These are phyloP conservation scores for Phrynocephalus versicolor DNA, from an alignment of 2,113 vertebrate species.

Conservation along the genomic window DNA sequence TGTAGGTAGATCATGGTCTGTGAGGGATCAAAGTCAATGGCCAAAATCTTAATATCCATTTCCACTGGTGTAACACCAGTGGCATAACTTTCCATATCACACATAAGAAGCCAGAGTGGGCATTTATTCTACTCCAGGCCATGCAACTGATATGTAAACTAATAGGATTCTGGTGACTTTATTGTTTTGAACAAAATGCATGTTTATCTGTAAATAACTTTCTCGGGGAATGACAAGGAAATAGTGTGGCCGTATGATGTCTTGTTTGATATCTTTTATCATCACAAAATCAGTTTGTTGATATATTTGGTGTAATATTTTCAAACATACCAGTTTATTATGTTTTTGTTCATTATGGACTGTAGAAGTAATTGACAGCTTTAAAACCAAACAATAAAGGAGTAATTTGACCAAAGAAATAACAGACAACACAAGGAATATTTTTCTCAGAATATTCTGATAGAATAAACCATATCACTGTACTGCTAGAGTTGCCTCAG, in stretches of 20 bases:
- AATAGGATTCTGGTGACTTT: background rate
- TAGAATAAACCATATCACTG: background rate
- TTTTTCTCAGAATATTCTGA: background rate
- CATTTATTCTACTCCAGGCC: too few species aligned
- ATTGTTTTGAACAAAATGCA: background rate
- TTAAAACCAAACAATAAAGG: background rate
- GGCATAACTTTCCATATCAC: too few species aligned
- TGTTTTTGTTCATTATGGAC: background rate
- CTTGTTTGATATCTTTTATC: background rate
- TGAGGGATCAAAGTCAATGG: too few species aligned
- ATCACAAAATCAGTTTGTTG: background rate
- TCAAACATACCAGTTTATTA: background rate
- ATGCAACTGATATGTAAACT: too few species aligned
- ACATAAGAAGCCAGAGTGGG: too few species aligned
- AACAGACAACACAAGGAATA: background rate
- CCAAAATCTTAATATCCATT: too few species aligned
- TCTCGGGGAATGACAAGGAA: constrained; percentile 10
- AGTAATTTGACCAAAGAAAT: background rate
- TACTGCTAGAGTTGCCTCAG: background rate
- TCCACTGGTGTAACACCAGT: too few species aligned
- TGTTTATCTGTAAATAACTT: background rate
- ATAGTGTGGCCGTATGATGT: background rate
- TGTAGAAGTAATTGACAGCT: background rate
- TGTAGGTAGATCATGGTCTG: too few species aligned
- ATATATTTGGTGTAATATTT: background rate